A percentile compares a stretch with the other conserved stretches of the same genome.
Evolutionary conservation across 2,888 invertebrate species (phyloP).

Genomic region (Auanema freiburgensis): DNA sequence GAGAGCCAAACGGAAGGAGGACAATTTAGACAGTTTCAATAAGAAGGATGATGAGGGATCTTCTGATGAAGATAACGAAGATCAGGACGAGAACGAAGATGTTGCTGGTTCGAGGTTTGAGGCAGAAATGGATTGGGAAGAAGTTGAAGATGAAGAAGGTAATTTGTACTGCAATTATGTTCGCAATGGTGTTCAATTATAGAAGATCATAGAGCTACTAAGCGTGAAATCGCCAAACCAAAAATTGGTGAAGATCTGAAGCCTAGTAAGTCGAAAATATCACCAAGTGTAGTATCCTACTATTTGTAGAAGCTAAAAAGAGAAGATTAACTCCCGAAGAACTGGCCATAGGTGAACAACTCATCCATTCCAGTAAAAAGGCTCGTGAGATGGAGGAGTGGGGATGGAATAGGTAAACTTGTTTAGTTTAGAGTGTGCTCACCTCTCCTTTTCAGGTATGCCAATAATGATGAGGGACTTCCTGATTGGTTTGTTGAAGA

Average conservation of each 20-base stretch:
- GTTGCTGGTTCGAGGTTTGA: slow-evolving; percentile 19
- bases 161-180: background rate
- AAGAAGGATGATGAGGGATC: slow-evolving; percentile 24
- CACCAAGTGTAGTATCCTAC: background rate
- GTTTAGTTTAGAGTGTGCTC: background rate
- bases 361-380: slow-evolving; percentile 86
- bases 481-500: slow-evolving; percentile 96
- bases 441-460: slow-evolving; percentile 70
- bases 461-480: slow-evolving; percentile 85
- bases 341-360: slow-evolving; percentile 85
- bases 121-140: slow-evolving; percentile 39
- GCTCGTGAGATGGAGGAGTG: slow-evolving; percentile 75
- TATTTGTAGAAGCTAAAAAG: slow-evolving; percentile 42
- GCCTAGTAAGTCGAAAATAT: slow-evolving; percentile 14
- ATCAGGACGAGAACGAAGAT: slow-evolving; percentile 16
- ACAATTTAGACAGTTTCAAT: slow-evolving; percentile 38
- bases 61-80: slow-evolving; percentile 21
- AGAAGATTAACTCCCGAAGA: slow-evolving; percentile 80
- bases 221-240: slow-evolving; percentile 37
- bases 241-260: slow-evolving; percentile 38
- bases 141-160: slow-evolving; percentile 32
- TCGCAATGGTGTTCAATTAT: slow-evolving; percentile 4
- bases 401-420: slow-evolving; percentile 57
- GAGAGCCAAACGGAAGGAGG: slow-evolving; percentile 65
- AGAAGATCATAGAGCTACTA: slow-evolving; percentile 37